These are phyloP conservation scores for Pseudobourletiella spinata DNA, from an alignment of 1,140 invertebrate genomes.

Conservation along the genomic window DNA sequence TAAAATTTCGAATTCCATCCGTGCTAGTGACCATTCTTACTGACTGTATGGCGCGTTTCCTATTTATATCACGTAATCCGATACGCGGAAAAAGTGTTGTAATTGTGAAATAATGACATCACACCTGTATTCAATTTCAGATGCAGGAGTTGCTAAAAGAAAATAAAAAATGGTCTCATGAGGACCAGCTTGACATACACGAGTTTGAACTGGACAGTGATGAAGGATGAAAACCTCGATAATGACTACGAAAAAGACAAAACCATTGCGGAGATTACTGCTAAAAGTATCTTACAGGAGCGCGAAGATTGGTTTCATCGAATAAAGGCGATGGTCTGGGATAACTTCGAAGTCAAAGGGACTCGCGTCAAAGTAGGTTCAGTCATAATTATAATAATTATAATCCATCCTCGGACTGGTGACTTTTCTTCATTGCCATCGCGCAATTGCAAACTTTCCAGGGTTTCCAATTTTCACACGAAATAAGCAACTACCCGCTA, in stretches of 20 bases:
- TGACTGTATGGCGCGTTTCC: too few species aligned
- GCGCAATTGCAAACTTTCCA: too few species aligned
- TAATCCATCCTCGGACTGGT: too few species aligned
- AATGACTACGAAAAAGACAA: constrained; percentile 5
- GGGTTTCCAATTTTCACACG: constrained; percentile 16
- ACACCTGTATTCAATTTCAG: constrained; percentile 19
- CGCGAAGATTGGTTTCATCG: constrained; percentile 15
- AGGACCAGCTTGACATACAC: constrained; percentile 13
- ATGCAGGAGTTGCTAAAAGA: constrained; percentile 18
- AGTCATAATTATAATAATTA: too few species aligned
- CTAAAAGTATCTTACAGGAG: neutral
- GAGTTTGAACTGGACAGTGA: constrained; percentile 30
- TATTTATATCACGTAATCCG: too few species aligned
- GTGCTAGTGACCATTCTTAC: too few species aligned
- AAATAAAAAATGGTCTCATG: constrained; percentile 9
- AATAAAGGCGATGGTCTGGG: constrained; percentile 26
- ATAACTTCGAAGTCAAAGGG: constrained; percentile 21
- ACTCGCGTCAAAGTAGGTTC: neutral
- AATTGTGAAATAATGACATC: too few species aligned
- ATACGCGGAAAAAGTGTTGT: too few species aligned
- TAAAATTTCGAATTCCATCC: too few species aligned
- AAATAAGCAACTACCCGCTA: constrained; percentile 28
- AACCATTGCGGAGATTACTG: neutral
- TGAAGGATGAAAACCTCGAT: constrained; percentile 9
- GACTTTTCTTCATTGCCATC: too few species aligned